Evolutionary conservation across 2,888 invertebrate species (phyloP).

Genomic region (Aspidiotus rigidus): DNA sequence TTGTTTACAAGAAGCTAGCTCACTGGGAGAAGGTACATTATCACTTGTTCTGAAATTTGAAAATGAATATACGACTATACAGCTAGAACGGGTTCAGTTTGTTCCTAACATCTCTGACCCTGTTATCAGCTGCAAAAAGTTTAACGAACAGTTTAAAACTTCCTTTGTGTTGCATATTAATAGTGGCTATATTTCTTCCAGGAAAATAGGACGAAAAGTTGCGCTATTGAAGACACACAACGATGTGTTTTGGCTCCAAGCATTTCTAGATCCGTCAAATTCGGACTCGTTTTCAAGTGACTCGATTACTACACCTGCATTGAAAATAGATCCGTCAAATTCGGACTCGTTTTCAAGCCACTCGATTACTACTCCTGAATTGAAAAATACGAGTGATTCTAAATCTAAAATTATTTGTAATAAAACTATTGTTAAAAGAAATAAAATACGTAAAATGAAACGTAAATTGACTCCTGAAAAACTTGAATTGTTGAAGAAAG

Average conservation of each 20-base stretch:
- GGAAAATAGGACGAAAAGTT: slow-evolving; percentile 1
- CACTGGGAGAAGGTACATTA: neutral
- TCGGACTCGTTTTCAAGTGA: no score
- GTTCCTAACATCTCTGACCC: neutral
- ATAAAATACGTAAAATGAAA: neutral
- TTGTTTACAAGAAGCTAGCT: neutral
- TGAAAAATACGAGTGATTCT: no score
- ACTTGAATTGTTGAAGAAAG: slow-evolving; percentile 6
- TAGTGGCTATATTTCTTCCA: neutral
- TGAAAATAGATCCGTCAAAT: neutral
- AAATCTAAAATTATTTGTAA: neutral
- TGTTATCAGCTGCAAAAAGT: neutral
- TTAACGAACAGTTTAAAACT: neutral
- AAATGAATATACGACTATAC: neutral
- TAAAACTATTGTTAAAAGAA: neutral
- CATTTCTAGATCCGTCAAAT: neutral
- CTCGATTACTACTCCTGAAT: no score
- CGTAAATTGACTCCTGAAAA: neutral
- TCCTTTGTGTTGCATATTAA: neutral
- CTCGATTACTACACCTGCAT: neutral
- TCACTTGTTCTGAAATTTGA: neutral
- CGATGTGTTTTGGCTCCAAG: neutral
- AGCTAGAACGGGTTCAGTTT: neutral
- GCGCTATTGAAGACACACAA: neutral
- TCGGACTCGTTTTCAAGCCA: no score